Conservation (phyloP, 2,797 vertebrate genomes). For the Vultur gryphus region DNA sequence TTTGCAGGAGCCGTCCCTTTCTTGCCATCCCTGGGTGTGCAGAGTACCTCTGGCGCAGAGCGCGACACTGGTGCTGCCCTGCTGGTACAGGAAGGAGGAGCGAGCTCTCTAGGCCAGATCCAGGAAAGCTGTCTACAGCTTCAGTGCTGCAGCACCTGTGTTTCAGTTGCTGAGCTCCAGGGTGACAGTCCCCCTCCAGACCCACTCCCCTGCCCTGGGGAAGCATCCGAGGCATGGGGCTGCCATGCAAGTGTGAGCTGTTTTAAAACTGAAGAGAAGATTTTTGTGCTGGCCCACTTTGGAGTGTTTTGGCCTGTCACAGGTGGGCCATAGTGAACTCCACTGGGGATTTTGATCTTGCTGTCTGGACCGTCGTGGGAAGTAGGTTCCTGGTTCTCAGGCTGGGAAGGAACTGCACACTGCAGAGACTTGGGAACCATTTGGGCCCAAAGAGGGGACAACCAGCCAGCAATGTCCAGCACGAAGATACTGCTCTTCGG, state of each 20-base stretch:
- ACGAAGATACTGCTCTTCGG: not conserved
- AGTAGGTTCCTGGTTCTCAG: not conserved
- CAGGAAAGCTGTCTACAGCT: not conserved
- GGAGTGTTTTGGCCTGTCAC: not conserved
- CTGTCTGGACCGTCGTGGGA: not conserved
- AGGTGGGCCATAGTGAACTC: not conserved
- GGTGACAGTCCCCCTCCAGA: not conserved
- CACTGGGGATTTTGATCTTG: fast-evolving
- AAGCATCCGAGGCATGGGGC: not conserved
- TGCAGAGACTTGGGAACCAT: not conserved
- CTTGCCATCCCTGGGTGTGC: not conserved
- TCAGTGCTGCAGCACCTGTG: not conserved
- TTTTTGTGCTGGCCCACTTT: not conserved
- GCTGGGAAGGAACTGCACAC: not conserved
- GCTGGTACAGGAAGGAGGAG: not conserved
- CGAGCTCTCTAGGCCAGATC: not conserved
- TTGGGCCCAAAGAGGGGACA: not conserved
- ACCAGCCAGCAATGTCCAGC: not conserved
- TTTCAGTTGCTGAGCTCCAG: not conserved
- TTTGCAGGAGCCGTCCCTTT: not conserved
- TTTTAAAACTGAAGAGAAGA: not conserved
- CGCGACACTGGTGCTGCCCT: fast-evolving
- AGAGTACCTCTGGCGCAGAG: not conserved
- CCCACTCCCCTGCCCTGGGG: not conserved
- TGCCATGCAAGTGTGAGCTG: fast-evolving